Percentiles rank a stretch among this genome's conserved stretches.
Evolutionary conservation across 2,797 vertebrate species (phyloP).

Genomic region (Sebastes baramenuke): DNA sequence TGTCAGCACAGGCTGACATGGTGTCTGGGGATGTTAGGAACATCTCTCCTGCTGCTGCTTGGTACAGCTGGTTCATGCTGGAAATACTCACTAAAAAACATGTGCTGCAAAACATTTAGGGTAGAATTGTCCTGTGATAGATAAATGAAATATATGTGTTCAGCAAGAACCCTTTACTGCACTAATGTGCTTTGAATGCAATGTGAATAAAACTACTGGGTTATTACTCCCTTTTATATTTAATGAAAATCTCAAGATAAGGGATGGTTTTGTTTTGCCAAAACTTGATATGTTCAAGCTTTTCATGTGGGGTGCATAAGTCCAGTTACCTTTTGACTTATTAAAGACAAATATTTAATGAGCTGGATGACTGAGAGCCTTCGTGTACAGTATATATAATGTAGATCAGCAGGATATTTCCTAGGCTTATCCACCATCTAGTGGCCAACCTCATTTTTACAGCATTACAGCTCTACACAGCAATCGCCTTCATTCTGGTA

Average conservation of each 20-base stretch:
- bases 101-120: not conserved
- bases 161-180: not conserved
- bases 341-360: not conserved
- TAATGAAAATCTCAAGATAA: not conserved
- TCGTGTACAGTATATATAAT: not conserved
- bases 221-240: not conserved
- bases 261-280: too few relatives aligned
- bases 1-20: conserved; percentile 23
- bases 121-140: not conserved
- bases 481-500: not conserved
- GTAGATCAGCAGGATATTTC: not conserved
- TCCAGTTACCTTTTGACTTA: not conserved
- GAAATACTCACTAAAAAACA: not conserved
- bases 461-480: not conserved
- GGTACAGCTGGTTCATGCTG: not conserved
- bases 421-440: conserved; percentile 46
- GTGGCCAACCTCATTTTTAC: conserved; percentile 33
- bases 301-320: not conserved
- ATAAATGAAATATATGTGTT: not conserved
- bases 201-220: not conserved
- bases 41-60: not conserved
- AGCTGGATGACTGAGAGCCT: not conserved
- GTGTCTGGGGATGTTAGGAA: not conserved
- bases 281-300: not conserved
- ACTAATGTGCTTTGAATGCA: not conserved